Evolutionary conservation across 2,113 vertebrate species (phyloP), one percentile per base, ranked within the genome.

Genomic region (Cheilinus undulatus): DNA sequence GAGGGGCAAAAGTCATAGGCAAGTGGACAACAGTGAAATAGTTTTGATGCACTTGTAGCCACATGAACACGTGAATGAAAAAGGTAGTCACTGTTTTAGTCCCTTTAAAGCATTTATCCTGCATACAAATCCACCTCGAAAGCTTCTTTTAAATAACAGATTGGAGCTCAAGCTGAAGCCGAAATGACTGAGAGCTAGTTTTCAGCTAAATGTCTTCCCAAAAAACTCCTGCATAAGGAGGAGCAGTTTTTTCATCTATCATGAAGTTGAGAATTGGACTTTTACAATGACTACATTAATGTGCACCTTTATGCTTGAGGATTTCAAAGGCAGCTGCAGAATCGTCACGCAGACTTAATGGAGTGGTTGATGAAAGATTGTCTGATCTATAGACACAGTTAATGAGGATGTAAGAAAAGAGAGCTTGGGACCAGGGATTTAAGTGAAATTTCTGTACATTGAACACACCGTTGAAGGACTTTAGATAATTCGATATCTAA

Each of bases 251-350:
- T n/a, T 36, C 34, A 36, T 17, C 40, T 2, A 45, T n/a, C 17
- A 20, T 45, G 19, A n/a, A 45, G 19, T n/a, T 45, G 52, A 28
- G 59, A 36, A 22, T 42, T 38, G 20, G 48, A 69, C 23, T 65
- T 48, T 23, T 61, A 30, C 59, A 66, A 24, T 54, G 36, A 15
- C 42, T 30, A 38, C 62, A 22, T 56, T 34, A 40, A 26, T 58
- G 32, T 62, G 54, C 38, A 51, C 28, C 22, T 63, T 38, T 27
- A 2, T 40, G 50, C 45, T 34, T 34, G 0, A 40, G 63, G 54
- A 73, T 81, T 64, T 92, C 93, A 92, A 86, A 88, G 90, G 88
- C 86, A 93, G 84, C 89, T 87, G 93, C 85, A 90, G 86, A 67
- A 88, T 81, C 66, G 76, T 76, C 80, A 92, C 60, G 88, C 63